phyloP scores from a whole-genome alignment of 2,888 invertebrate species.

The Congeria kusceri region DNA sequence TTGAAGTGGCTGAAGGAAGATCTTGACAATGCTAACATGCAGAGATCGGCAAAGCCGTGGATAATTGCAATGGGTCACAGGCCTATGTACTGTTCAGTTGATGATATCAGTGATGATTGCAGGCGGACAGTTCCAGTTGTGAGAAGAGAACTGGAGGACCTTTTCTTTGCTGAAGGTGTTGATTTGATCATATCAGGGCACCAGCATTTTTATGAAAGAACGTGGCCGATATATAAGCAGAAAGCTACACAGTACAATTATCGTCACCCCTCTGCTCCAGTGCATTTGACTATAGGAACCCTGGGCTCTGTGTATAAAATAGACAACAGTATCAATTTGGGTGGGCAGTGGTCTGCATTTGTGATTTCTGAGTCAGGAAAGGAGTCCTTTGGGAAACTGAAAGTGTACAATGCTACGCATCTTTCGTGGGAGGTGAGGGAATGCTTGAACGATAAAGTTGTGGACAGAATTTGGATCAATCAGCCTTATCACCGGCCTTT shows the following conservation, averaged over 20 bases:
- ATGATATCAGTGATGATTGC: slow-evolving; percentile 77
- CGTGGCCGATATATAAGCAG: slow-evolving; percentile 79
- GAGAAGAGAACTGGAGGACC: slow-evolving; percentile 73
- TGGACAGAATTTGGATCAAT: slow-evolving; percentile 74
- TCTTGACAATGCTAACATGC: slow-evolving; percentile 73
- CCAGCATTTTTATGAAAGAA: slow-evolving; percentile 80
- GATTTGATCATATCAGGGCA: slow-evolving; percentile 80
- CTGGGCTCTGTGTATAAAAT: slow-evolving; percentile 72
- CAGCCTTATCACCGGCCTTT: slow-evolving; percentile 76
- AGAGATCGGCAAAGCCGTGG: slow-evolving; percentile 80
- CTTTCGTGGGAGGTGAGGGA: slow-evolving; percentile 75
- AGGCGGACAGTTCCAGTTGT: slow-evolving; percentile 64
- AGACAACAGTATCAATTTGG: slow-evolving; percentile 63
- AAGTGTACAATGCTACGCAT: slow-evolving; percentile 73
- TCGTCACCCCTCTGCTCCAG: slow-evolving; percentile 76
- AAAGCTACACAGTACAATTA: slow-evolving; percentile 74
- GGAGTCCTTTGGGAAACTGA: slow-evolving; percentile 74
- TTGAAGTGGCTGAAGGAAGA: slow-evolving; percentile 78
- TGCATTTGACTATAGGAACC: slow-evolving; percentile 77
- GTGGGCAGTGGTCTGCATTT: slow-evolving; percentile 76
- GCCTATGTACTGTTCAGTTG: slow-evolving; percentile 84
- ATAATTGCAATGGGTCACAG: slow-evolving; percentile 83
- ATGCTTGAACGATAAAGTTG: slow-evolving; percentile 71
- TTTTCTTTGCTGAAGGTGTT: slow-evolving; percentile 79
- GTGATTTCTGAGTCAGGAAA: slow-evolving; percentile 63